A percentile compares a stretch with the other conserved stretches of the same genome.
Evolutionary conservation across 2,888 invertebrate species (phyloP).

Genomic region (Athrips mouffetella): DNA sequence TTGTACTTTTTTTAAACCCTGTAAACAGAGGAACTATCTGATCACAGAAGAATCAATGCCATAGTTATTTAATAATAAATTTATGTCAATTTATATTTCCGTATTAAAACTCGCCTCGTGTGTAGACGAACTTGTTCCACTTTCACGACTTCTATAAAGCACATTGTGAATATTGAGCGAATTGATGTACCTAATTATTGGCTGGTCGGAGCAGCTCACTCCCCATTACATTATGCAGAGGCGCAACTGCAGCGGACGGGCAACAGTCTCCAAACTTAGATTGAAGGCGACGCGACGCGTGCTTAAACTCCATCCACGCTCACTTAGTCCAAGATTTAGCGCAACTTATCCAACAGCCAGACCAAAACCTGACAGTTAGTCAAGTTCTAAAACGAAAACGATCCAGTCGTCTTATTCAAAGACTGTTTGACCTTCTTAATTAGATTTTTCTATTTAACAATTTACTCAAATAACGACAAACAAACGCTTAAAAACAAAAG

Average conservation of each 20-base stretch:
- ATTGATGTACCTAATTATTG: slow-evolving; percentile 51
- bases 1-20: too few species aligned
- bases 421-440: slow-evolving; percentile 3
- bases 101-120: background rate
- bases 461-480: background rate
- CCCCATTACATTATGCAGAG: slow-evolving; percentile 69
- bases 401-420: slow-evolving; percentile 1
- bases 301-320: slow-evolving; percentile 66
- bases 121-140: slow-evolving; percentile 1
- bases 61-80: too few species aligned
- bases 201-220: slow-evolving; percentile 49
- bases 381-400: slow-evolving; percentile 5
- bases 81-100: background rate
- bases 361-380: slow-evolving; percentile 12
- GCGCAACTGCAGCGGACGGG: slow-evolving; percentile 51
- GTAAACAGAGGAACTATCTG: too few species aligned
- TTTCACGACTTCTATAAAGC: slow-evolving; percentile 2
- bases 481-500: too few species aligned
- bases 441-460: background rate
- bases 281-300: slow-evolving; percentile 72
- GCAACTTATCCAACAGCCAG: slow-evolving; percentile 41
- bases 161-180: slow-evolving; percentile 31
- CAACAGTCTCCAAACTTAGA: slow-evolving; percentile 69
- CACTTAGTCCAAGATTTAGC: slow-evolving; percentile 66
- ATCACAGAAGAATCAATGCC: background rate